Evolutionary conservation across 2,113 vertebrate genomes (phyloP).

Genomic region (Neofelis nebulosa): DNA sequence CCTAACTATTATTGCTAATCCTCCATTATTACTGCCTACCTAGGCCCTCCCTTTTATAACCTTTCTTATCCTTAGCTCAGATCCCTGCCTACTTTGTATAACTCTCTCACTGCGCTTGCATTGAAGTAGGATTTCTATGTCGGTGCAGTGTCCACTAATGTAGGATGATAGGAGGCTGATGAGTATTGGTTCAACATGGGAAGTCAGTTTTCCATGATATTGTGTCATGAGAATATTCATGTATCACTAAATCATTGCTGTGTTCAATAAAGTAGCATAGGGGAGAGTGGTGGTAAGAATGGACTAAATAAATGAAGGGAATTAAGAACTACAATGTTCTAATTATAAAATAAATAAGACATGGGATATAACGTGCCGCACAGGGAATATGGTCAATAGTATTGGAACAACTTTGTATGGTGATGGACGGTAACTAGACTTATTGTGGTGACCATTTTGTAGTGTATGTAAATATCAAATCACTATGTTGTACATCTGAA

Average conservation of each 20-base stretch:
- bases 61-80: neutral
- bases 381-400: too few species aligned
- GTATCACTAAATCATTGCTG: neutral
- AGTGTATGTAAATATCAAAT: too few species aligned
- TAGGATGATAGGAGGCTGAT: neutral
- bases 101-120: neutral
- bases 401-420: too few species aligned
- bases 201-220: neutral
- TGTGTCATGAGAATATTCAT: neutral
- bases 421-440: too few species aligned
- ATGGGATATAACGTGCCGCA: too few species aligned
- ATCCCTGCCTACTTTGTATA: neutral
- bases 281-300: neutral
- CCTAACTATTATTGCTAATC: neutral
- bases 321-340: too few species aligned
- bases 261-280: neutral
- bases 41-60: neutral
- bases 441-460: too few species aligned
- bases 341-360: too few species aligned
- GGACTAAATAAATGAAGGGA: neutral
- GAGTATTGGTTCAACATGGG: neutral
- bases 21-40: neutral
- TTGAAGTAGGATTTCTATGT: neutral
- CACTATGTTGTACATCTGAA: too few species aligned
- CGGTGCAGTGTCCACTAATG: neutral